These are phyloP conservation scores for Spicauda simplicius DNA, from an alignment of 2,888 invertebrate genomes.

Conservation along the genomic window DNA sequence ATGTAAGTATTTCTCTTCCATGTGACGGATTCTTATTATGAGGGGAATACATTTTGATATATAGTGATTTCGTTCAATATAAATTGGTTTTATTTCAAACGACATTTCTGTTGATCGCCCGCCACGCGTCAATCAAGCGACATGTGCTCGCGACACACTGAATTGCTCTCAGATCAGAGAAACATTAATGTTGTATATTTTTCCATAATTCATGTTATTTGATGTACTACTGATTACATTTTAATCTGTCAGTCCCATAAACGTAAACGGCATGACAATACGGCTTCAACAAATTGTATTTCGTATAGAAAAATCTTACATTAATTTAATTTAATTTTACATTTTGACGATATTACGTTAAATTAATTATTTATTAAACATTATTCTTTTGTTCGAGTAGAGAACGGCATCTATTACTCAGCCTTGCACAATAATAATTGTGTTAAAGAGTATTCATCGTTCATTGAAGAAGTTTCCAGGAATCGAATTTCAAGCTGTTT, in stretches of 20 bases:
- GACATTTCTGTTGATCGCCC: conserved; percentile 56
- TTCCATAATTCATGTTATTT: conserved; percentile 28
- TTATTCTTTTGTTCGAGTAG: no score
- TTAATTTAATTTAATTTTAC: no score
- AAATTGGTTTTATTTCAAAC: conserved; percentile 48
- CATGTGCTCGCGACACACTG: conserved; percentile 69
- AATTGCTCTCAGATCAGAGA: conserved; percentile 65
- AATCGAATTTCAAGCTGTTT: no score
- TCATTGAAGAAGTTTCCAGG: no score
- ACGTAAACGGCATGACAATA: conserved; percentile 7
- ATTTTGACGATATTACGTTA: no score
- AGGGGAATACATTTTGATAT: conserved; percentile 13
- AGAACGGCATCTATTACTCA: no score
- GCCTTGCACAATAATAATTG: no score
- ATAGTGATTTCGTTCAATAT: conserved; percentile 38
- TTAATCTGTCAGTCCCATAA: conserved; percentile 41
- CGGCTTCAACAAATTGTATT: no score
- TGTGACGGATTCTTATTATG: conserved; percentile 11
- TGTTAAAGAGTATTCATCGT: no score
- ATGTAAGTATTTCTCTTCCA: conserved; percentile 18
- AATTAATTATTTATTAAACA: no score
- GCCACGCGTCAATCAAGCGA: conserved; percentile 69
- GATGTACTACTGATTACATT: conserved; percentile 45
- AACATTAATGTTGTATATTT: conserved; percentile 60
- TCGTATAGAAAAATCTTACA: no score